Base-by-base conservation (phyloP, 2,113 vertebrate species). In the Psittacus erithacus region DNA sequence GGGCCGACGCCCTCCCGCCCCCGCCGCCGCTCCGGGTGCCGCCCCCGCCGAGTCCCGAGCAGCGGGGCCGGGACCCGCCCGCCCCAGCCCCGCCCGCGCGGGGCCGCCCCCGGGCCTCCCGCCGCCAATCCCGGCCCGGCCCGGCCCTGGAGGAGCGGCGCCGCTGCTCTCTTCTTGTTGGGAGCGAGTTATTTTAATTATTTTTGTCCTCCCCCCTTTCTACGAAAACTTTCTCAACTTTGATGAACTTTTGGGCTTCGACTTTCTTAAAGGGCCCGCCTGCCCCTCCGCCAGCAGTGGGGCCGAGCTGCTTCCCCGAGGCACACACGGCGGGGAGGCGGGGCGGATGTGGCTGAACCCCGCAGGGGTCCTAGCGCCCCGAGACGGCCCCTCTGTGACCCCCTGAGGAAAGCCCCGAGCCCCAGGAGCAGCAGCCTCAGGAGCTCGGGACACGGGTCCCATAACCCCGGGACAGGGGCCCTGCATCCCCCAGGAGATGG, bases 221-320 rank as follows among this genome's bases (percentile, higher is more conserved):
- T 63, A 20, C 79, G 68, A 93, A 76, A 87, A 98, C 88, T 98
- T 98, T 97, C 96, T 95, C 94, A 98, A 98, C 97, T 98, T 97
- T 69, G 96, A 90, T 96, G 96, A 97, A 98, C 96, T 97, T 89
- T 87, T 59, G 41, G 31, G 33, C 69, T 83, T 57, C 82, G 96
- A 96, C 97, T 98, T 98, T 96, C 97, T 98, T 98, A 97, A 98
- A 98, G 97, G 97, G 93, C 10, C 85, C 79, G 76, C 38, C 46
- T 38, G 77, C 41, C 43, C 17, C 64, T 44, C 41, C 10, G 50
- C 25, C n/a, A 28, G 41, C 71, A 5, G 55, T 14, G 39, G 17
- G 35, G 27, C 41, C 17, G 1, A 10, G 65, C 39, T 27, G 74
- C 29, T 55, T 44, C 5, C 15, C 31, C 13, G 11, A 38, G 27